Percentiles rank a stretch among this genome's conserved stretches.
phyloP scores from a whole-genome alignment of 2,797 vertebrate species.

The Phrynocephalus vlangalii region DNA sequence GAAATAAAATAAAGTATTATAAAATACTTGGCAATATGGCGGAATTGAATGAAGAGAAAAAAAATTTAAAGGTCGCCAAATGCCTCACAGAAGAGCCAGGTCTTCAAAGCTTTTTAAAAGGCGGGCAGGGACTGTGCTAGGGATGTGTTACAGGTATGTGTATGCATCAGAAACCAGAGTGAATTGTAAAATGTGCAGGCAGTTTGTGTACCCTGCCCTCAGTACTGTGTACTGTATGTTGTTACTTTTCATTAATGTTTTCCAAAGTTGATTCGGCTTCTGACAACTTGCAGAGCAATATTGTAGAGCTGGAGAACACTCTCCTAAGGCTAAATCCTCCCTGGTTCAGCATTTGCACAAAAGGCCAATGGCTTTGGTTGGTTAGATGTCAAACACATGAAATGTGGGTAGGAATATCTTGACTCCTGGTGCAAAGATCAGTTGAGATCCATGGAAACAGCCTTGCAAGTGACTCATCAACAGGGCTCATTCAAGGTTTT shows the following conservation, averaged over 20 bases:
- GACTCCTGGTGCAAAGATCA: not conserved
- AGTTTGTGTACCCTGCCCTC: not conserved
- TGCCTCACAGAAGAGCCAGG: no score
- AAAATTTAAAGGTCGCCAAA: no score
- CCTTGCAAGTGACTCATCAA: not conserved
- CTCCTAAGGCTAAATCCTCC: rapidly evolving
- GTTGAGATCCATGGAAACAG: not conserved
- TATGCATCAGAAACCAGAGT: not conserved
- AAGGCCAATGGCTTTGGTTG: not conserved
- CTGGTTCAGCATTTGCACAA: not conserved
- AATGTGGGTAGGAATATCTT: not conserved
- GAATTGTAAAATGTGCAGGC: not conserved
- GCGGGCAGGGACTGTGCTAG: no score
- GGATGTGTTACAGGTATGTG: no score
- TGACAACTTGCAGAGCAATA: not conserved
- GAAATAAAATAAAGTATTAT: no score
- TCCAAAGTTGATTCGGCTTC: not conserved
- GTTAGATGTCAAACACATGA: rapidly evolving
- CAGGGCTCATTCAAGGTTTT: not conserved
- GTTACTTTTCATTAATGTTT: not conserved
- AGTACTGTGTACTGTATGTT: not conserved
- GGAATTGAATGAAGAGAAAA: no score
- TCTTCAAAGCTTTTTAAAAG: no score
- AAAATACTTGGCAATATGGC: no score
- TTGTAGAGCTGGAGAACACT: rapidly evolving